These are phyloP conservation scores for Aphodius granarius DNA, from an alignment of 2,888 invertebrate genomes.

Conservation along the genomic window DNA sequence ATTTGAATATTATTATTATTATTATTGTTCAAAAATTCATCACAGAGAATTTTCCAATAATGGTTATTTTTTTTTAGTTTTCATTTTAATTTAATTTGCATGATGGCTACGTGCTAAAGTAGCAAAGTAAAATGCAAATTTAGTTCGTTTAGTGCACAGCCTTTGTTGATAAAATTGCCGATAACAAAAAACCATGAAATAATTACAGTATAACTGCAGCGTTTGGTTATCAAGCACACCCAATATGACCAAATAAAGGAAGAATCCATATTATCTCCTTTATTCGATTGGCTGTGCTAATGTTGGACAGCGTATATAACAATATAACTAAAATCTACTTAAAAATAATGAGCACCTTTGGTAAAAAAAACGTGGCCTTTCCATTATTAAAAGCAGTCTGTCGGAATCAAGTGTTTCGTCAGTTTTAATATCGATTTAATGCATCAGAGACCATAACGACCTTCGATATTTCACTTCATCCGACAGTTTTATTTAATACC, in stretches of 20 bases:
- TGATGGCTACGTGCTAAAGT: neutral
- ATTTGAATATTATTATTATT: neutral
- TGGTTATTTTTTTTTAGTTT: neutral
- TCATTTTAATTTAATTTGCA: neutral
- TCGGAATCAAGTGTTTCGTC: neutral
- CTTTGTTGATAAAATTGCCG: neutral
- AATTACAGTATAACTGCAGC: slow-evolving; percentile 14
- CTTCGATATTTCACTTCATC: slow-evolving; percentile 2
- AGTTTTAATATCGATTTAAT: slow-evolving; percentile 2
- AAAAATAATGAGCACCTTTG: slow-evolving; percentile 51
- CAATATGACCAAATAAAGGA: slow-evolving; percentile 30
- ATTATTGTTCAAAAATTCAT: neutral
- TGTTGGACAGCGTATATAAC: slow-evolving; percentile 18
- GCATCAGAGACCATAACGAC: neutral
- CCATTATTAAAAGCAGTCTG: slow-evolving; percentile 23
- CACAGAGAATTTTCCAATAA: neutral
- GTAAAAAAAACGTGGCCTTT: slow-evolving; percentile 41
- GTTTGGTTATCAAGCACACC: slow-evolving; percentile 8
- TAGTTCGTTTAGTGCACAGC: neutral
- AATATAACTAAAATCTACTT: slow-evolving; percentile 39
- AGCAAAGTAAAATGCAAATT: neutral
- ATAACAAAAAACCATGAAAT: neutral
- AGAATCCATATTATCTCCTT: too few species aligned
- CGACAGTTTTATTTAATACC: neutral
- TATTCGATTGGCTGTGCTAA: too few species aligned